Evolutionary conservation across 2,113 vertebrate species (phyloP), one percentile per base, ranked within the genome.

Genomic region (Eudyptes chrysolophus): DNA sequence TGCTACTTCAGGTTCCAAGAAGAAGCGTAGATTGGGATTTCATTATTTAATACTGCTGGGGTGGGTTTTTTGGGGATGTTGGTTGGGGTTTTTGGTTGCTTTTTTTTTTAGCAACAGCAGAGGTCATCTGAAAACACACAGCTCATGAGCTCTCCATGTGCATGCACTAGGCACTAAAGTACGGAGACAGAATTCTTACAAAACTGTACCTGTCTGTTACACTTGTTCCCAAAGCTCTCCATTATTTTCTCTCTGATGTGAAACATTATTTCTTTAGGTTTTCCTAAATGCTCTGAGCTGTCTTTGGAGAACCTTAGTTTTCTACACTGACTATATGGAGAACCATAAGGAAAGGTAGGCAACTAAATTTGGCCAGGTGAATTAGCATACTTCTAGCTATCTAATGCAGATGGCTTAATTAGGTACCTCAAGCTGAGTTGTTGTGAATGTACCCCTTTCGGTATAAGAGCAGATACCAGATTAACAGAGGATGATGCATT

Each of bases 11-110:
- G 8, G 8, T 66, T 78, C 10, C n/a, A 89, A 87, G 84, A 75
- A 0, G 1, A 58, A 65, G 14, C 2, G 0, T 7, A 24, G 8
- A 16, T 5, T 58, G 11, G 22, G 16, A 64, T 72, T 78, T 94
- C 9, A 13, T 64, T 87, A 36, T 58, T 87, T 79, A 54, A 42
- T 54, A 1, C 1, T 34, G 2, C n/a, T 89, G 36, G 3, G 3
- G 13, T 34, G 10, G 16, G 3, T 1, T 16, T 29, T 49, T 64
- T 9, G 1, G 5, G 2, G 10, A 30, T 7, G 19, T 57, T 36
- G 2, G 3, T 19, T 34, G 2, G 0, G 2, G 9, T 57, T 49
- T 76, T 46, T 46, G 8, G 2, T 10, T 89, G 21, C 3, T 51
- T 72, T 51, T 20, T 30, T n/a, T 68, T 64, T 89, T n/a, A 72